Conservation (phyloP, 1,140 invertebrate genomes). For the Trypoxylus dichotomus region DNA sequence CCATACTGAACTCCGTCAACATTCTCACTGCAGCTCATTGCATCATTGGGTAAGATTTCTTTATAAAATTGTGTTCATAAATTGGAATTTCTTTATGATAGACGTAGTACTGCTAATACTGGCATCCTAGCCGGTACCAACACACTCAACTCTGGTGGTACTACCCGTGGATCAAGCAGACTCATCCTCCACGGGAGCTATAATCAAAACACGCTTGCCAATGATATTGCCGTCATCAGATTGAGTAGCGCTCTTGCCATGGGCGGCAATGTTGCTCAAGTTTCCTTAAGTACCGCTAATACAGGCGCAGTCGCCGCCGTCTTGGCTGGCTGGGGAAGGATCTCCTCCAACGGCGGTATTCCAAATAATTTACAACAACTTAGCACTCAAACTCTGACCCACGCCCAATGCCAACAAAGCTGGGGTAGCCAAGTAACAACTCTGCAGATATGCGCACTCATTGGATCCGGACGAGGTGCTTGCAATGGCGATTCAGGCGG, state of each 20-base stretch:
- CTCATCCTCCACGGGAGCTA: conserved; percentile 22
- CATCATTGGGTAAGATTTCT: conserved; percentile 30
- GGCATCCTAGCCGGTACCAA: conserved; percentile 13
- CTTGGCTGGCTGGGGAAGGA: conserved; percentile 58
- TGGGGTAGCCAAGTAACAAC: conserved; percentile 45
- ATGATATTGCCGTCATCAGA: conserved; percentile 17
- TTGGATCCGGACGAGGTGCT: conserved; percentile 53
- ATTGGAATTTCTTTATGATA: not conserved
- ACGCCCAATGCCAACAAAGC: conserved; percentile 47
- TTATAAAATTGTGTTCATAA: not conserved
- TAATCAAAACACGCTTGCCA: conserved; percentile 9
- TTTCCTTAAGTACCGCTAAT: conserved; percentile 28
- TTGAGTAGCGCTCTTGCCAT: not conserved
- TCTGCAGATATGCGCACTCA: conserved; percentile 58
- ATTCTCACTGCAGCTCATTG: conserved; percentile 42
- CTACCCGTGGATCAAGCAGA: not conserved
- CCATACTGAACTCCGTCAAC: not conserved
- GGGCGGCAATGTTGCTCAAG: not conserved
- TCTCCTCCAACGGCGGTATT: conserved; percentile 42
- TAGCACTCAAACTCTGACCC: conserved; percentile 52
- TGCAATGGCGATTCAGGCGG: conserved; percentile 42
- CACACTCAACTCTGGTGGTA: conserved; percentile 23
- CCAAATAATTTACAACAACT: conserved; percentile 55
- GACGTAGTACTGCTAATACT: not conserved
- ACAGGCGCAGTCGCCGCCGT: conserved; percentile 39